A percentile compares a stretch with the other conserved stretches of the same genome.
Evolutionary conservation across 2,888 invertebrate species (phyloP).

Genomic region (Ornithoptera alexandrae): DNA sequence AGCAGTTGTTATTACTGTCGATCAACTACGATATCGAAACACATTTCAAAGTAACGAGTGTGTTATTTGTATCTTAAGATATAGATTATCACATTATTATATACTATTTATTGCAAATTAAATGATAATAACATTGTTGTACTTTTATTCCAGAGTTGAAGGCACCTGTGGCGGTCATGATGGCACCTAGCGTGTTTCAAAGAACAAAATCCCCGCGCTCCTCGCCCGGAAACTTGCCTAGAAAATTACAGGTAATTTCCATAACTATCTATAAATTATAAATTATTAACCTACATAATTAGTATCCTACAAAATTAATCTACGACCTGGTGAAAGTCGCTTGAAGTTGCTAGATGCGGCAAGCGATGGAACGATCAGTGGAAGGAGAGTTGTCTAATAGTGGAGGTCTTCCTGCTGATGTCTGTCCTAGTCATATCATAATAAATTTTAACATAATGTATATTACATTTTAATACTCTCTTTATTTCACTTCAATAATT

Average conservation of each 20-base stretch:
- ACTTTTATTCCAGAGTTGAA: constrained; percentile 57
- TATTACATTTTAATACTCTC: not conserved
- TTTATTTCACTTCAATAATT: not conserved
- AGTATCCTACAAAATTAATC: not conserved
- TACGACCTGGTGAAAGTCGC: too few relatives aligned
- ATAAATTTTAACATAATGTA: too few relatives aligned
- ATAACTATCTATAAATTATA: not conserved
- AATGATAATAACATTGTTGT: constrained; percentile 7
- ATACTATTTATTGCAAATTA: not conserved
- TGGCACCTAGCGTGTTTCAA: constrained; percentile 80
- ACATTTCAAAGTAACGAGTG: too few relatives aligned
- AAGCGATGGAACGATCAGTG: too few relatives aligned
- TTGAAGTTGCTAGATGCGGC: too few relatives aligned
- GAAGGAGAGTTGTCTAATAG: too few relatives aligned
- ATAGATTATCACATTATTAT: not conserved
- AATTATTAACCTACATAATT: not conserved
- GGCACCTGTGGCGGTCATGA: constrained; percentile 73
- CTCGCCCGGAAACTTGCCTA: constrained; percentile 65
- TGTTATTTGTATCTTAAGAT: too few relatives aligned
- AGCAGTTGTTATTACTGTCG: too few relatives aligned
- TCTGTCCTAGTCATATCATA: too few relatives aligned
- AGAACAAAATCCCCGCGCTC: constrained; percentile 73
- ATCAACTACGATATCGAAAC: too few relatives aligned
- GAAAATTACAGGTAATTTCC: constrained; percentile 66
- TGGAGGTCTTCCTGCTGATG: too few relatives aligned